These are phyloP conservation scores for Cettia cetti DNA, from an alignment of 2,113 vertebrate species.

Conservation along the genomic window DNA sequence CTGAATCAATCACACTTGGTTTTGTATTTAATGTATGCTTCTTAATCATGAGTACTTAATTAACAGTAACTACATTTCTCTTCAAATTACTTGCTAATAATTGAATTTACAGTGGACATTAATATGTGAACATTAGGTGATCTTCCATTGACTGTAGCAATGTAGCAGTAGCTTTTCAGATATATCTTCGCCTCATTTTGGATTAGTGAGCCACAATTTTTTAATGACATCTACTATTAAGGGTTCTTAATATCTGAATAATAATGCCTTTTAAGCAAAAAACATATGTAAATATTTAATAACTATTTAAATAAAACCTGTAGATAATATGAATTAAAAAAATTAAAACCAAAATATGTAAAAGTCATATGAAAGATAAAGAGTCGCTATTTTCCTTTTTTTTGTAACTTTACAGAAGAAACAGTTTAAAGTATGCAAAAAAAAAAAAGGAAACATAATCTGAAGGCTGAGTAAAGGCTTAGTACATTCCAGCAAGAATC, in stretches of 20 bases:
- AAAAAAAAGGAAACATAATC: background rate
- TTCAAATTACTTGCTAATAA: constrained; percentile 24
- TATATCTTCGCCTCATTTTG: background rate
- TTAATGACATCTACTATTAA: background rate
- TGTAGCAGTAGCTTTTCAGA: background rate
- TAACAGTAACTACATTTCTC: background rate
- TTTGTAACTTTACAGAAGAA: background rate
- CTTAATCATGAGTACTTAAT: background rate
- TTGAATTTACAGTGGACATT: constrained; percentile 9
- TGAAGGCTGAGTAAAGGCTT: background rate
- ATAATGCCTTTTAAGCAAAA: background rate
- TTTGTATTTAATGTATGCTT: background rate
- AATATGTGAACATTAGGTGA: background rate
- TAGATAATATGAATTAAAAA: background rate
- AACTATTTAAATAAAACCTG: background rate
- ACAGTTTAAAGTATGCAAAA: background rate
- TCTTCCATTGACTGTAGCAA: background rate
- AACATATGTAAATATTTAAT: background rate
- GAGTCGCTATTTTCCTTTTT: background rate
- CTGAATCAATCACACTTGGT: background rate
- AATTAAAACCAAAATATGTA: background rate
- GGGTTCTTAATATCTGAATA: background rate
- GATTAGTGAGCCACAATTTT: background rate
- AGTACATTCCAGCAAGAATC: background rate
- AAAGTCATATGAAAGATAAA: background rate